A percentile compares a stretch with the other conserved stretches of the same genome.
Evolutionary conservation across 1,140 invertebrate genomes (phyloP).

Genomic region (Pygmarrhopalites habei): DNA sequence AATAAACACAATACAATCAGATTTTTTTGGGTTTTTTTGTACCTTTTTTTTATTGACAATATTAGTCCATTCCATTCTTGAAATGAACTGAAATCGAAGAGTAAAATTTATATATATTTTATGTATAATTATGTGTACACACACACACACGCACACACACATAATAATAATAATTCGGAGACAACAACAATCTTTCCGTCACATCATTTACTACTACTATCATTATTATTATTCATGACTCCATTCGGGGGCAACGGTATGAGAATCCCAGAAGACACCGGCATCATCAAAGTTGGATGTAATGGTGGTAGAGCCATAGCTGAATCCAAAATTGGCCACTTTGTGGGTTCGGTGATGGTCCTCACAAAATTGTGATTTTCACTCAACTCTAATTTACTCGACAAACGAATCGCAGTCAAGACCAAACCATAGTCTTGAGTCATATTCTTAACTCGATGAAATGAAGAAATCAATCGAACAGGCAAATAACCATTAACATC

Average conservation of each 20-base stretch:
- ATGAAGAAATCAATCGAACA: slow-evolving; percentile 86
- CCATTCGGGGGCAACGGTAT: neutral
- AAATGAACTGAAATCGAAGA: slow-evolving; percentile 2
- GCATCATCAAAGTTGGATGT: slow-evolving; percentile 40
- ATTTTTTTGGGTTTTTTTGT: slow-evolving; percentile 1
- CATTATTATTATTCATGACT: too few relatives aligned
- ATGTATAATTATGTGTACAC: too few relatives aligned
- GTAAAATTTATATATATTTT: neutral
- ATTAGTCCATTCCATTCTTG: neutral
- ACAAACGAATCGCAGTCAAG: slow-evolving; percentile 69
- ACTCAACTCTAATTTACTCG: slow-evolving; percentile 72
- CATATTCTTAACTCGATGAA: slow-evolving; percentile 82
- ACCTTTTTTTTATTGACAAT: slow-evolving; percentile 1
- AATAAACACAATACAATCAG: neutral
- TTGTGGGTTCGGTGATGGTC: slow-evolving; percentile 67
- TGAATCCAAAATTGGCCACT: slow-evolving; percentile 73
- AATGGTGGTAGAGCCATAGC: slow-evolving; percentile 41
- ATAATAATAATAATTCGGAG: too few relatives aligned
- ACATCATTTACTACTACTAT: too few relatives aligned
- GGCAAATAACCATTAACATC: slow-evolving; percentile 85
- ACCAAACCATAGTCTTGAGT: slow-evolving; percentile 78
- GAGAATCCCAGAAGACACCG: slow-evolving; percentile 37
- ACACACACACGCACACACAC: too few relatives aligned
- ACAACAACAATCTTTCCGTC: too few relatives aligned
- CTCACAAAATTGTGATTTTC: slow-evolving; percentile 55